Conservation (phyloP, 2,113 vertebrate species). For the Sciurus niger region DNA sequence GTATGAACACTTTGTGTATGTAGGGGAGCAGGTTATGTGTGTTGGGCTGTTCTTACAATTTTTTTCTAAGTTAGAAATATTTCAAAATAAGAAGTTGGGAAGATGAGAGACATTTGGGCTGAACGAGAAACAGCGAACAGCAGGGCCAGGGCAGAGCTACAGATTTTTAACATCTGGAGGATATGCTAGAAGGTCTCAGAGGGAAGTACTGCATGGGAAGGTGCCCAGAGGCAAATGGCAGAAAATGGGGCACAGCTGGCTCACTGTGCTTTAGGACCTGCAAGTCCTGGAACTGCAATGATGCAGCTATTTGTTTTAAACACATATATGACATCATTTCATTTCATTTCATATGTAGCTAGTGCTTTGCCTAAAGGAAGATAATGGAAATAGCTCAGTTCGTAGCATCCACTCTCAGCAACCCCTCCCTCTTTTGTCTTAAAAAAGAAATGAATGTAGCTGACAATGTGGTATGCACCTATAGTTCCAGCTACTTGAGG, state of each 20-base stretch:
- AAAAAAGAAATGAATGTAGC: background rate
- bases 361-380: conserved; percentile 52
- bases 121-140: background rate
- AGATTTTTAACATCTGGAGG: background rate
- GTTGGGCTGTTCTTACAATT: background rate
- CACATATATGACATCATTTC: background rate
- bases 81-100: background rate
- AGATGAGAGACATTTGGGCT: background rate
- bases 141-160: background rate
- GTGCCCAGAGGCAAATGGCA: background rate
- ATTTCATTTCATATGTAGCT: conserved; percentile 44
- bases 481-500: background rate
- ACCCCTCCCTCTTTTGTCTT: background rate
- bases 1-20: background rate
- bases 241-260: background rate
- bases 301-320: conserved; percentile 8
- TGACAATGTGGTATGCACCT: background rate
- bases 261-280: background rate
- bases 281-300: background rate
- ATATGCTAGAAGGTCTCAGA: background rate
- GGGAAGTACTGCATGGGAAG: background rate
- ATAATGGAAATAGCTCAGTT: conserved; percentile 21
- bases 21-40: background rate
- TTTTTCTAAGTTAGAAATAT: conserved; percentile 36
- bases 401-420: background rate